Percentiles rank a stretch among this genome's conserved stretches.
These are phyloP conservation scores for Dendrolimus houi DNA, from an alignment of 2,888 invertebrate species.

Conservation along the genomic window DNA sequence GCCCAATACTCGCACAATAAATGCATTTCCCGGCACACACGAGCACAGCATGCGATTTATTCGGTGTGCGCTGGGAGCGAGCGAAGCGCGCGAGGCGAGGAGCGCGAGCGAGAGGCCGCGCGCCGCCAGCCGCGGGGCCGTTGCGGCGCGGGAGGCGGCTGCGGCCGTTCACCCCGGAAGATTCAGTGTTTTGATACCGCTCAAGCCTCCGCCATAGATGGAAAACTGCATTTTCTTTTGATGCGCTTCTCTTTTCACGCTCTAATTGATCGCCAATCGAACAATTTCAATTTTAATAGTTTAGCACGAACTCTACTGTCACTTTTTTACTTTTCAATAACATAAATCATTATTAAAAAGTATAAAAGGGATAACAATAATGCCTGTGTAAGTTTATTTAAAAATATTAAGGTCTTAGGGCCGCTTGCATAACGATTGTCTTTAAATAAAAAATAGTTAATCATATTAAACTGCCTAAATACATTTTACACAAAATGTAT, in stretches of 20 bases:
- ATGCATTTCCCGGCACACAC: constrained; percentile 68
- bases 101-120: constrained; percentile 43
- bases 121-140: constrained; percentile 21
- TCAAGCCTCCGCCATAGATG: constrained; percentile 58
- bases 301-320: too few species aligned
- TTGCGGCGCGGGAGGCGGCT: constrained; percentile 45
- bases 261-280: constrained; percentile 55
- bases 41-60: constrained; percentile 57
- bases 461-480: too few species aligned
- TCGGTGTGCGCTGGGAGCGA: constrained; percentile 37
- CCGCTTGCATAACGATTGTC: too few species aligned
- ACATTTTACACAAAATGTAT: too few species aligned
- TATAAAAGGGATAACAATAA: too few species aligned
- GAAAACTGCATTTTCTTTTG: constrained; percentile 73
- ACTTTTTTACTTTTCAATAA: too few species aligned
- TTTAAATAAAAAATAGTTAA: too few species aligned
- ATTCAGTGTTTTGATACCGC: constrained; percentile 75
- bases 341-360: too few species aligned
- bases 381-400: too few species aligned
- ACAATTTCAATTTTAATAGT: constrained; percentile 34
- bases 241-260: constrained; percentile 69
- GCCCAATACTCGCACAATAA: constrained; percentile 68
- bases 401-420: too few species aligned
- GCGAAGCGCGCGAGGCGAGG: constrained; percentile 33
- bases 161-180: constrained; percentile 73